Conservation (phyloP, 2,888 invertebrate genomes). For the Nemurella pictetii region DNA sequence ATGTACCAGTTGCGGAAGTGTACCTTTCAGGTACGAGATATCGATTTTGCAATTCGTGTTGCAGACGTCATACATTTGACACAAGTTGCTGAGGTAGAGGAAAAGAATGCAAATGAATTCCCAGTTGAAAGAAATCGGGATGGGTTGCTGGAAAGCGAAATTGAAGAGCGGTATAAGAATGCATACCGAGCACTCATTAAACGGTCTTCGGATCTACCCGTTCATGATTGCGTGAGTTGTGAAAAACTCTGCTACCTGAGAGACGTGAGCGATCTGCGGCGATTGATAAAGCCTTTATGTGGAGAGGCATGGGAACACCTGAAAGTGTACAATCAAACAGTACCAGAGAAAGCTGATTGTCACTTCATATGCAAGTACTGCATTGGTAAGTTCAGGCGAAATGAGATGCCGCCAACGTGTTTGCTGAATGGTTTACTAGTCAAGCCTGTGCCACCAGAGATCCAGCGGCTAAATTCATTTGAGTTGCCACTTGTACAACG, state of each 20-base stretch:
- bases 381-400: slow-evolving; percentile 40
- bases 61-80: too few species aligned
- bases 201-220: slow-evolving; percentile 40
- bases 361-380: slow-evolving; percentile 36
- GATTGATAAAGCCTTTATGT: slow-evolving; percentile 37
- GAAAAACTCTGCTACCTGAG: slow-evolving; percentile 42
- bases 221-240: slow-evolving; percentile 41
- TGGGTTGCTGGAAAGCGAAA: too few species aligned
- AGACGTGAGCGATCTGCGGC: slow-evolving; percentile 36
- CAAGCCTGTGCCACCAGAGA: slow-evolving; percentile 39
- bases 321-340: slow-evolving; percentile 36
- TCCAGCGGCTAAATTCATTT: slow-evolving; percentile 43
- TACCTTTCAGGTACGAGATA: too few species aligned
- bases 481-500: slow-evolving; percentile 46
- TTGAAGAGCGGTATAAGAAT: too few species aligned
- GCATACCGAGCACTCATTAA: slow-evolving; percentile 41
- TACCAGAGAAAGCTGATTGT: not conserved
- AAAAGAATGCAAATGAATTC: too few species aligned
- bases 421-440: slow-evolving; percentile 45
- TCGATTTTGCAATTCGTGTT: too few species aligned
- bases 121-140: too few species aligned
- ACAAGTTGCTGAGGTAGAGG: too few species aligned
- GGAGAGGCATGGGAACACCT: slow-evolving; percentile 8
- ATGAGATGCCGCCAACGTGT: slow-evolving; percentile 44
- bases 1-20: too few species aligned